phyloP scores from a whole-genome alignment of 2,113 vertebrate species.

The Mesocricetus auratus region DNA sequence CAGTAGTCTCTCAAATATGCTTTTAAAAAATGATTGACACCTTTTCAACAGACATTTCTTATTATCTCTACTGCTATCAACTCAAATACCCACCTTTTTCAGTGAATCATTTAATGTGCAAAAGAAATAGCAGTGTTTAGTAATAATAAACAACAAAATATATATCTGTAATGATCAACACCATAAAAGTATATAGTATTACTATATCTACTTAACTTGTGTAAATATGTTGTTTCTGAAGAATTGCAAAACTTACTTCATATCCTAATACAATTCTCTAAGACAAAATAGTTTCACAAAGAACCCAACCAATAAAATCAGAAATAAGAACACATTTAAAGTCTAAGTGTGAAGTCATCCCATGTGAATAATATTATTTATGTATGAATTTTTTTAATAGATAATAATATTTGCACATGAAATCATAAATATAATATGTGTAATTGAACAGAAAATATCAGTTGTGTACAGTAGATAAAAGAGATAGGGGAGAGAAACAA shows the following conservation, averaged over 20 bases:
- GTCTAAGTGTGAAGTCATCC: neutral
- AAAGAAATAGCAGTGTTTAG: neutral
- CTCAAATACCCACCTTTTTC: neutral
- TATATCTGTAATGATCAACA: neutral
- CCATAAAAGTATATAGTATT: neutral
- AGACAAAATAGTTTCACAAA: neutral
- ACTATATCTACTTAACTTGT: neutral
- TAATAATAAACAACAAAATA: neutral
- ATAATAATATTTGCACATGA: neutral
- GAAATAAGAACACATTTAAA: neutral
- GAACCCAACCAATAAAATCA: neutral
- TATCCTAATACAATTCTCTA: neutral
- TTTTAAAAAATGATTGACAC: constrained; percentile 47
- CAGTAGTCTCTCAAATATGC: neutral
- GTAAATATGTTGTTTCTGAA: neutral
- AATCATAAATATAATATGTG: neutral
- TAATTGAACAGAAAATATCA: neutral
- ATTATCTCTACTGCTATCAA: neutral
- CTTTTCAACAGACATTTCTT: constrained; percentile 34
- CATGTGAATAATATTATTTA: neutral
- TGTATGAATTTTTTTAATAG: neutral
- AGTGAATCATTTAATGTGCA: constrained; percentile 13
- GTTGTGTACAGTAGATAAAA: neutral
- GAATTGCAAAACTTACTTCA: neutral
- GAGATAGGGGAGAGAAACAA: neutral